Evolutionary conservation across 1,140 invertebrate genomes (phyloP).

Genomic region (Cydia pomonella): DNA sequence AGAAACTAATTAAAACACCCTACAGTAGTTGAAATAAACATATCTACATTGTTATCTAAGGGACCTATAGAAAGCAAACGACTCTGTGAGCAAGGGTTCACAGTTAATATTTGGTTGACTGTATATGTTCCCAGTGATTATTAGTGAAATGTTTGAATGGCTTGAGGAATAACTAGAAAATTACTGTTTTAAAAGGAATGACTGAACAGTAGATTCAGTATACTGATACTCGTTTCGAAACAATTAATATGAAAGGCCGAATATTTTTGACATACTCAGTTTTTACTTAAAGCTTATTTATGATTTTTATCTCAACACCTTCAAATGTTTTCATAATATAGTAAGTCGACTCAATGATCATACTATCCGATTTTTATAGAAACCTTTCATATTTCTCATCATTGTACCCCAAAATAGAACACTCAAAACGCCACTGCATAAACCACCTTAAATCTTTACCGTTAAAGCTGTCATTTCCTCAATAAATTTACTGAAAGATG

Average conservation of each 20-base stretch:
- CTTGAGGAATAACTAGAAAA: no score
- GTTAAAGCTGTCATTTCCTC: not conserved
- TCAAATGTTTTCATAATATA: not conserved
- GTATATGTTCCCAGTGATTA: no score
- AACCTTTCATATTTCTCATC: constrained; percentile 11
- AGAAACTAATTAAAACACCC: not conserved
- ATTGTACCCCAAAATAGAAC: not conserved
- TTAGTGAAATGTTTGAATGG: no score
- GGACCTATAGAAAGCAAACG: no score
- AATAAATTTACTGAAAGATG: not conserved
- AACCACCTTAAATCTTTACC: not conserved
- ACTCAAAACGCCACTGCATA: not conserved
- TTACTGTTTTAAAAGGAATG: no score
- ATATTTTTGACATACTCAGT: no score
- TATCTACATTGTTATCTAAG: not conserved
- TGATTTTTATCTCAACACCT: not conserved
- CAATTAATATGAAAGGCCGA: no score
- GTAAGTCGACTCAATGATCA: not conserved
- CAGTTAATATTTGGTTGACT: no score
- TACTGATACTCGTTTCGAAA: no score
- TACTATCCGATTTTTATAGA: constrained; percentile 12
- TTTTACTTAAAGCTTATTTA: not conserved
- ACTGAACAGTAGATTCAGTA: no score
- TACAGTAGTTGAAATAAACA: constrained; percentile 8
- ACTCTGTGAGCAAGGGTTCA: no score